phyloP scores from a whole-genome alignment of 2,888 invertebrate species.

The Pollenia amentaria region DNA sequence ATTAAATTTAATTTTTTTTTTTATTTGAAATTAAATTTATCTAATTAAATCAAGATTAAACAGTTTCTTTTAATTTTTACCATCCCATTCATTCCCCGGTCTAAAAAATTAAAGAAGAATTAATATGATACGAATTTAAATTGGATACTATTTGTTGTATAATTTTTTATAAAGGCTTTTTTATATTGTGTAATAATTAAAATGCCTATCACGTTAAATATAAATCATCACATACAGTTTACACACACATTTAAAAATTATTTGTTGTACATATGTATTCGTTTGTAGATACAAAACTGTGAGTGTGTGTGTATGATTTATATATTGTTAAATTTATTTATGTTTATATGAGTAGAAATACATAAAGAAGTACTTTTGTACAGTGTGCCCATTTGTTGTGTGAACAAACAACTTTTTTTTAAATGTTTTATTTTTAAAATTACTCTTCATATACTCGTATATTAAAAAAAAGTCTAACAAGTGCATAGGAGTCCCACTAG shows the following conservation, averaged over 20 bases:
- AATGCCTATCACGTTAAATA: conserved; percentile 68
- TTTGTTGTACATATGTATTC: neutral
- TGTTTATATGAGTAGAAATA: conserved; percentile 5
- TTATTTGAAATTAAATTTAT: conserved; percentile 2
- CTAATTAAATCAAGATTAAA: conserved; percentile 65
- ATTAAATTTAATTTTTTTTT: neutral
- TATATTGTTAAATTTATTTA: conserved; percentile 52
- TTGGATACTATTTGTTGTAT: conserved; percentile 3
- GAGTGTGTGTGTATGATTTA: neutral
- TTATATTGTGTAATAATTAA: conserved; percentile 56
- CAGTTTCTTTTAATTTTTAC: conserved; percentile 15
- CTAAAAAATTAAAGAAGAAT: conserved; percentile 1
- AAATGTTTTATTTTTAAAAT: neutral
- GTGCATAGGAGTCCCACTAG: too few species aligned
- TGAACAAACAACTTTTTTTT: too few species aligned
- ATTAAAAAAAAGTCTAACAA: too few species aligned
- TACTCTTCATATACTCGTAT: too few species aligned
- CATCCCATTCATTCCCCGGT: neutral
- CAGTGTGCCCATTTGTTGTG: neutral
- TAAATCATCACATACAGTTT: conserved; percentile 67
- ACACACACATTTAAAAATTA: conserved; percentile 57
- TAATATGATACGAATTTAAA: conserved; percentile 49
- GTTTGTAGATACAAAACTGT: conserved; percentile 17
- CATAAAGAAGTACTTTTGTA: neutral
- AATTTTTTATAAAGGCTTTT: conserved; percentile 9